Evolutionary conservation across 2,888 invertebrate species (phyloP), one percentile per base, ranked within the genome.

Genomic region (Agrochola litura): DNA sequence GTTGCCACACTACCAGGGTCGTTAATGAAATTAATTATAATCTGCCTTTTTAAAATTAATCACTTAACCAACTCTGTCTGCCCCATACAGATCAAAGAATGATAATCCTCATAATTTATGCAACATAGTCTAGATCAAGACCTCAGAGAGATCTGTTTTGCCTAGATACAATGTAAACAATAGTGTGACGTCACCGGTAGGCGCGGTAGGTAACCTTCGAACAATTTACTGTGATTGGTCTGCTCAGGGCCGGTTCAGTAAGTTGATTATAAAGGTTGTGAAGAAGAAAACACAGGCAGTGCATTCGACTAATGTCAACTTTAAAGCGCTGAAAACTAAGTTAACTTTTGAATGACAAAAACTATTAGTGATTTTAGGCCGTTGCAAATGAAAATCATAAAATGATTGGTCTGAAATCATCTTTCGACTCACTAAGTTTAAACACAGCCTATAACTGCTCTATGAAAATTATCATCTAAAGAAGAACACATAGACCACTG

Each of bases 151-250:
- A 49, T 12, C 68, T 85, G 56, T n/a, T 82, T 70, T 73, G 43
- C 58, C 64, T 71, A 73, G 75, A 78, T 54, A 64, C 6, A 52
- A 65, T 67, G 67, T 79, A 71, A 73, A 84, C 25, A 83, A 14
- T 56, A 14, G 41, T 12, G 54, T 76, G 64, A 76, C 65, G 67
- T 84, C 81, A 70, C 43, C 0, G 16, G 2, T 10, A 49, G 16
- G 19, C 12, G 30, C 12, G 10, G 9, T 16, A 43, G 6, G 22
- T 37, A 54, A 52, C 54, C 70, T 67, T 75, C 16, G 14, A 52
- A 25, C 16, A 16, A 63, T 58, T 67, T 46, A 58, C 37, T 25
- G 16, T 58, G 49, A 64, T 79, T 54, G 16, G 19, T 49, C 12
- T 12, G 16, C 22, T 30, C 37, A 0, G 22, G 12, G 25, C 60